These are phyloP conservation scores for Apostichopus parvimensis DNA, from an alignment of 35 echinoderm and acorn worm genomes.

Conservation along the genomic window DNA sequence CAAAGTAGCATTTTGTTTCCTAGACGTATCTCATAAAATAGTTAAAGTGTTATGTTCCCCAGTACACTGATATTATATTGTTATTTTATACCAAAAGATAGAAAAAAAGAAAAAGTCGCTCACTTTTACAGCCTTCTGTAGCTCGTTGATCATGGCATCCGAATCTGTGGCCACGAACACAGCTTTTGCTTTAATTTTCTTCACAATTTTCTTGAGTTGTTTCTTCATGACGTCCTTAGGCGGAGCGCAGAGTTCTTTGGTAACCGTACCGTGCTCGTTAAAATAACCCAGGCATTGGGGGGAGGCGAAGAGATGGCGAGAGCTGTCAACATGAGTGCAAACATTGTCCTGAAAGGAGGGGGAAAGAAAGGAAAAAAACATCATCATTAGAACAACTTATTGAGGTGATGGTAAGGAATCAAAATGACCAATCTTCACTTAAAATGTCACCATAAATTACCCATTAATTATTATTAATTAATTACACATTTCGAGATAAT, in stretches of 20 bases:
- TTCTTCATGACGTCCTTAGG: slow-evolving; percentile 59
- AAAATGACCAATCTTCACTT: background rate
- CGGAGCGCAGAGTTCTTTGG: slow-evolving; percentile 75
- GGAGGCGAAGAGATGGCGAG: slow-evolving; percentile 84
- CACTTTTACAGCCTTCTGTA: slow-evolving; percentile 61
- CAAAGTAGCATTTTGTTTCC: too few species aligned
- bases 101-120: background rate
- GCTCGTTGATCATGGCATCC: slow-evolving; percentile 67
- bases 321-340: slow-evolving; percentile 69
- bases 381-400: background rate
- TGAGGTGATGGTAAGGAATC: background rate
- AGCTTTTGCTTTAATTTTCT: slow-evolving; percentile 81
- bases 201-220: slow-evolving; percentile 75
- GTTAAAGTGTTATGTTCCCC: too few species aligned
- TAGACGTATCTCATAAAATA: too few species aligned
- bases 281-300: slow-evolving; percentile 88
- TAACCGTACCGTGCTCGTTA: slow-evolving; percentile 79
- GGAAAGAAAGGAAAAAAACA: too few species aligned
- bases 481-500: too few species aligned
- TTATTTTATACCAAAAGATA: background rate
- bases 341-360: slow-evolving; percentile 62
- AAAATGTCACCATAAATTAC: too few species aligned
- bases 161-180: slow-evolving; percentile 93
- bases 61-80: too few species aligned
- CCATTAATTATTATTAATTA: too few species aligned